phyloP scores from a whole-genome alignment of 2,888 invertebrate genomes.

The Meiosimyza platycephala region DNA sequence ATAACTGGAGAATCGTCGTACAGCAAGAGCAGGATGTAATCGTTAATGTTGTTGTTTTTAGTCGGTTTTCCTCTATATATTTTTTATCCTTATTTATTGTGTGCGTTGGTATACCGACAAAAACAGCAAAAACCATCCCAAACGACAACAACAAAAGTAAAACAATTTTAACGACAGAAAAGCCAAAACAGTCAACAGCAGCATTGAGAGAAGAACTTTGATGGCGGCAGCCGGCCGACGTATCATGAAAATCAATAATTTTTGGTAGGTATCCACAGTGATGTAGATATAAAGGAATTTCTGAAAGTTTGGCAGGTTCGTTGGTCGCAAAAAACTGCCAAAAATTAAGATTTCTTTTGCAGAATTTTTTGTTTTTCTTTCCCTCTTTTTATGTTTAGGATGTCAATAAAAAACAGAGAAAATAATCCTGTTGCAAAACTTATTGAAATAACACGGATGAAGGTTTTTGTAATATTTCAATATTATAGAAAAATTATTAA shows the following conservation, averaged over 20 bases:
- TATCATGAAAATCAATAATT: conserved; percentile 35
- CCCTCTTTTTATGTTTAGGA: neutral
- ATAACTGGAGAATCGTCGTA: neutral
- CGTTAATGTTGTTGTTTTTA: conserved; percentile 2
- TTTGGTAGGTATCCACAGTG: conserved; percentile 31
- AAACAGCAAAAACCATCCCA: conserved; percentile 9
- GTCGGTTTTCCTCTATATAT: neutral
- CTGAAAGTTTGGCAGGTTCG: neutral
- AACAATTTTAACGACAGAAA: conserved; percentile 12
- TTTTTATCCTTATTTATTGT: conserved; percentile 6
- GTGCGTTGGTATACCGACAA: conserved; percentile 32
- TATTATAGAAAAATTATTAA: too few relatives aligned
- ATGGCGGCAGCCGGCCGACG: conserved; percentile 8
- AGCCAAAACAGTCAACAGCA: conserved; percentile 1
- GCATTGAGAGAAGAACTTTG: neutral
- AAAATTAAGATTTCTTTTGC: neutral
- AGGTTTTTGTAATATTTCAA: neutral
- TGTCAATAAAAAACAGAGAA: conserved; percentile 8
- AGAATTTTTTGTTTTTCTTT: neutral
- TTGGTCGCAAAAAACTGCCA: neutral
- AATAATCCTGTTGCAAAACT: conserved; percentile 31
- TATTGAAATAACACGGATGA: neutral
- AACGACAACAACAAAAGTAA: conserved; percentile 22
- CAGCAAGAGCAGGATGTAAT: conserved; percentile 14
- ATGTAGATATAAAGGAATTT: too few relatives aligned